Percentiles rank a stretch among this genome's conserved stretches.
Evolutionary conservation across 2,888 invertebrate species (phyloP).

Genomic region (Carcina quercana): DNA sequence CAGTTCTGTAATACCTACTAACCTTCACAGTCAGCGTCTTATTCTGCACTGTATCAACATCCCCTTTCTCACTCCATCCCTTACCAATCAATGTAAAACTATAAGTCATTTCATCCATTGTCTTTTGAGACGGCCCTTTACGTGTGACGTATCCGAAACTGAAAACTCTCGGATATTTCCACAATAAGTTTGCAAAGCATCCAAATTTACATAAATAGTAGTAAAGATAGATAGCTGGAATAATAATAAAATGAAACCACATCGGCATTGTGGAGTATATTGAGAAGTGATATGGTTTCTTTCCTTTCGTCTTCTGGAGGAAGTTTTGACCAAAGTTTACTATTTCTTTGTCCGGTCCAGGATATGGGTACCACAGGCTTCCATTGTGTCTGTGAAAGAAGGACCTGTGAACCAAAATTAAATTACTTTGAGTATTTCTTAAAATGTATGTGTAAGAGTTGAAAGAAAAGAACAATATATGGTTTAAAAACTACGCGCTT

Average conservation of each 20-base stretch:
- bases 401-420: background rate
- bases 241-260: background rate
- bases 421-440: too few relatives aligned
- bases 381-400: background rate
- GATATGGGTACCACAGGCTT: background rate
- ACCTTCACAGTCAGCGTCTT: conserved; percentile 30
- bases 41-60: conserved; percentile 9
- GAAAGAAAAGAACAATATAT: too few relatives aligned
- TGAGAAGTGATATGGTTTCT: background rate
- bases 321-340: background rate
- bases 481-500: too few relatives aligned
- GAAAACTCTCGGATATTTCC: conserved; percentile 34
- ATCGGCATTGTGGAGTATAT: background rate
- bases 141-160: conserved; percentile 37
- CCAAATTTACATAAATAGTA: background rate
- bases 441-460: too few relatives aligned
- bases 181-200: conserved; percentile 21
- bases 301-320: background rate
- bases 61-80: conserved; percentile 25
- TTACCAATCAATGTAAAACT: conserved; percentile 33
- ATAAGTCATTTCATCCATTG: conserved; percentile 29
- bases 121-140: conserved; percentile 35
- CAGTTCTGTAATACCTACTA: conserved; percentile 7
- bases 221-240: background rate
- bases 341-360: background rate